Evolutionary conservation across 2,113 vertebrate genomes (phyloP), one percentile per base, ranked within the genome.

Genomic region (Pimephales promelas): DNA sequence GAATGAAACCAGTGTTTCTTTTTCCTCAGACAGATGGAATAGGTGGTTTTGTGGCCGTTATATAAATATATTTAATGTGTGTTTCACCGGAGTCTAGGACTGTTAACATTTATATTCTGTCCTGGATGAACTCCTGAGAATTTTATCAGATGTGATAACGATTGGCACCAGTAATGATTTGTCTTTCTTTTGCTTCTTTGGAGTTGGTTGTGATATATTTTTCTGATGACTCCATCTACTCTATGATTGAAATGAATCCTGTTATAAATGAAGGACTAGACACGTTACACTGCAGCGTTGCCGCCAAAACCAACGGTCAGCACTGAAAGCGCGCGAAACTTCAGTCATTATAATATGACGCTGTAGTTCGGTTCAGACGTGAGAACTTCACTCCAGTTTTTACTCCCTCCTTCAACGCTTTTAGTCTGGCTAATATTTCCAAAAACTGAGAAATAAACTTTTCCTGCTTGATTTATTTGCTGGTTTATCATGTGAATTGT

Each of bases 401-500:
- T 2, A 4, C 9, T 10, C 1, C 20, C 20, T 10, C 1, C 22
- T 11, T 43, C 68, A 24, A 2, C 14, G 66, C 36, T 45, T 14
- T 71, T 43, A 71, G 22, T 43, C 36, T 16, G 40, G 40, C 11
- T 24, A 45, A 72, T 43, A 66, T 68, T 40, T 36, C 31, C 64
- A 36, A 9, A 68, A 68, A 7, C 68, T 40, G 11, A 45, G 9
- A 36, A 36, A 22, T 68, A 71, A 14, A 1, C 22, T 71, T 14
- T 24, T 71, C 40, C 68, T 71, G 68, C 68, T 71, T 45, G 11
- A 16, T 24, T 72, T n/a, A n/a, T 26, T 45, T 26, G 68, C 68
- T 45, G 68, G 40, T 72, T 72, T 72, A 45, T 72, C 11, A 7
- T 72, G 68, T n/a, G n/a, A 26, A 24, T 72, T 45, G 68, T 72